Evolutionary conservation across 2,888 invertebrate genomes (phyloP), one percentile per base, ranked within the genome.

Genomic region (Holacanthella duospinosa): DNA sequence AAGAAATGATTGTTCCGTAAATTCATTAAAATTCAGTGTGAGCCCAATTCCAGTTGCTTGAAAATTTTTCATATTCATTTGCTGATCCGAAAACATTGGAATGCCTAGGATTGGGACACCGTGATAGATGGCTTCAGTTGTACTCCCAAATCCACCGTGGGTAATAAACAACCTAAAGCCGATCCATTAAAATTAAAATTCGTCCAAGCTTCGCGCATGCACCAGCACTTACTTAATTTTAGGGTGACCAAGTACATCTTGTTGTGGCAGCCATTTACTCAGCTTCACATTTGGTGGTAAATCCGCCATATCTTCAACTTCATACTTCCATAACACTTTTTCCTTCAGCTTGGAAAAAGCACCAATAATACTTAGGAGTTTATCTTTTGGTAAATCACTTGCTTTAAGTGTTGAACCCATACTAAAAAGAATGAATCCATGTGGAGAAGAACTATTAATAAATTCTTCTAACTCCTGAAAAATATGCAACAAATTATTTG

Each of bases 141-240:
- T 76, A 60, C 87, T 86, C 71, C 88, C 80, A 73, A 87, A 82
- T 0, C 88, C 88, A 0, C 85, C 87, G 74, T 89, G 88, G 0
- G 85, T 84, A 68, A 88, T 80, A 73, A 86, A 87, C 0, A 83
- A 83, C 62, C 81, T 77, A 0, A 86, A 82, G 36, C 6, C 16
- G 16, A 36, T n/a, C n/a, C n/a, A n/a, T n/a, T n/a, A n/a, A n/a
- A n/a, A n/a, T n/a, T n/a, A n/a, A n/a, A n/a, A n/a, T n/a, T n/a
- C n/a, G n/a, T n/a, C n/a, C n/a, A n/a, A n/a, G n/a, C n/a, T n/a
- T n/a, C n/a, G n/a, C n/a, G n/a, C n/a, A n/a, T n/a, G n/a, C n/a
- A n/a, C n/a, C n/a, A n/a, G n/a, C n/a, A n/a, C n/a, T n/a, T 48
- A 48, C 55, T 27, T 55, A 27, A 27, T 28, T 27, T 55, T 55